phyloP scores from a whole-genome alignment of 2,888 invertebrate genomes.

The Melinaea marsaeus region DNA sequence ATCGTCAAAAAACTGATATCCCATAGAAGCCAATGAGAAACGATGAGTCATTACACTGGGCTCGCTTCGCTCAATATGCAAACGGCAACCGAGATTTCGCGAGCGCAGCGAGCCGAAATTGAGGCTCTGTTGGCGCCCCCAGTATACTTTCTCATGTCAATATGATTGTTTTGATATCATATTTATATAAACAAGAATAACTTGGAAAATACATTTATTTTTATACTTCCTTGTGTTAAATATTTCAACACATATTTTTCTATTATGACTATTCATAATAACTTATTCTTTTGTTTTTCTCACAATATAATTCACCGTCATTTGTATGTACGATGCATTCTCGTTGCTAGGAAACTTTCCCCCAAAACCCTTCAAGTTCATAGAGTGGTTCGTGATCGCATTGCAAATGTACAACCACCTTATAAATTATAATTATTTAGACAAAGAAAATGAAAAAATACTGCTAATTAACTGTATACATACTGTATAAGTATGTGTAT shows the following conservation, averaged over 20 bases:
- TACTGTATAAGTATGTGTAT: neutral
- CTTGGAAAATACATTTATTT: too few species aligned
- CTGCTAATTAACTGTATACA: conserved; percentile 3
- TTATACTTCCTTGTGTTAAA: neutral
- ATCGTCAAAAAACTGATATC: too few species aligned
- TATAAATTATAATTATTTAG: conserved; percentile 36
- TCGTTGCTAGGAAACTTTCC: conserved; percentile 59
- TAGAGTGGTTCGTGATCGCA: conserved; percentile 68
- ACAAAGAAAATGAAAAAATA: conserved; percentile 1
- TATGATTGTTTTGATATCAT: too few species aligned
- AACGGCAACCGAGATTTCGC: too few species aligned
- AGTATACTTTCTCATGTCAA: too few species aligned
- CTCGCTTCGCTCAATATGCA: too few species aligned
- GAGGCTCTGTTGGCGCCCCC: too few species aligned
- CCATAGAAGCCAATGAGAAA: too few species aligned
- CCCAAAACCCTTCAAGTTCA: conserved; percentile 71
- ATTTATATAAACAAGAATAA: too few species aligned
- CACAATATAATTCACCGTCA: conserved; percentile 37
- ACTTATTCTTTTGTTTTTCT: conserved; percentile 13
- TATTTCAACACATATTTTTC: neutral
- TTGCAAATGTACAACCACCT: conserved; percentile 49
- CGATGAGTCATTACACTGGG: too few species aligned
- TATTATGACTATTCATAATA: neutral
- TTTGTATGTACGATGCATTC: conserved; percentile 65
- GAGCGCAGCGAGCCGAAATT: too few species aligned